Conservation (phyloP, 1,140 invertebrate species). For the Drosophila chauvacae region DNA sequence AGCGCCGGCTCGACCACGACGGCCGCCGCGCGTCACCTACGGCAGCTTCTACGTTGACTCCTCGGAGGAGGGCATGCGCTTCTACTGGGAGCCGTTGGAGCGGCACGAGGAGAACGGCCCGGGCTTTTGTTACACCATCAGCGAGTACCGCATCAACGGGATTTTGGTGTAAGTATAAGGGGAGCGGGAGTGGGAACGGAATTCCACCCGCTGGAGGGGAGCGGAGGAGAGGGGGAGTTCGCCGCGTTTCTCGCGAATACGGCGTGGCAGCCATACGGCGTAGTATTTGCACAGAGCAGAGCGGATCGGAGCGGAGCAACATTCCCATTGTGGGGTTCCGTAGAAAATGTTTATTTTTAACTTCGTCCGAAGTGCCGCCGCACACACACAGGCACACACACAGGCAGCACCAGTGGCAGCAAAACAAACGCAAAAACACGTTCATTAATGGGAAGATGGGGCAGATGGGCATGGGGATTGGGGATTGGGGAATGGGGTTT, state of each 20-base stretch:
- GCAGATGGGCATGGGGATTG: conserved; percentile 2
- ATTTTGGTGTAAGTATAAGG: conserved; percentile 51
- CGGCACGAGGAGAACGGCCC: conserved; percentile 62
- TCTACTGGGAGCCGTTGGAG: conserved; percentile 70
- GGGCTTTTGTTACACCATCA: conserved; percentile 60
- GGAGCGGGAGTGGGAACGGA: not conserved
- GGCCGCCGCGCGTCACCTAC: conserved; percentile 63
- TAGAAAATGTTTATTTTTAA: conserved; percentile 78
- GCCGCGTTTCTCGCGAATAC: conserved; percentile 31
- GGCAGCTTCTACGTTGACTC: conserved; percentile 74
- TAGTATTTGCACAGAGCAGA: conserved; percentile 41
- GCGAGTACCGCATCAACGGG: conserved; percentile 58
- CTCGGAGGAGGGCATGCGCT: conserved; percentile 45
- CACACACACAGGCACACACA: not conserved
- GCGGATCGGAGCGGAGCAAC: not conserved
- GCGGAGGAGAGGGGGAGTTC: conserved; percentile 7
- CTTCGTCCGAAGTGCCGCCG: conserved; percentile 61
- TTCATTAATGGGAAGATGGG: conserved; percentile 40
- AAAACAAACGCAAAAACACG: conserved; percentile 40
- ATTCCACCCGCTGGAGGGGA: not conserved
- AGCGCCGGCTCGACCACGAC: conserved; percentile 44
- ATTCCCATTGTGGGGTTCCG: conserved; percentile 48
- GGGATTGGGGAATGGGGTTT: not conserved
- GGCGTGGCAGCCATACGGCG: conserved; percentile 30
- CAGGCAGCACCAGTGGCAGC: not conserved